Conservation (phyloP, 2,797 vertebrate genomes). For the Acipenser oxyrinchus region DNA sequence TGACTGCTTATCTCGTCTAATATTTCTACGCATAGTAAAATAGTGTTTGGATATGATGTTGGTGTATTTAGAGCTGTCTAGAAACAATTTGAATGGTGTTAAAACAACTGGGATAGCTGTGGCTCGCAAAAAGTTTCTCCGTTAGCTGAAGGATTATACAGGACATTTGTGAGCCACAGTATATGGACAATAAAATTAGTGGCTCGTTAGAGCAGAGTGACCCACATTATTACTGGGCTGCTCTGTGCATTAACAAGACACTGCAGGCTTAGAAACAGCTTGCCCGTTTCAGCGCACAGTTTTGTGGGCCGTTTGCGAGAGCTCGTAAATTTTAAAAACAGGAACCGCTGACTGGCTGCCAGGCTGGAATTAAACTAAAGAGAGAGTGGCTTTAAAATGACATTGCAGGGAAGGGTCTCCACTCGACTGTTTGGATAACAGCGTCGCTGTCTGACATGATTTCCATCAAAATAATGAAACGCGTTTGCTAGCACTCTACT, state of each 20-base stretch:
- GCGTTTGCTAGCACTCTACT: too few species aligned
- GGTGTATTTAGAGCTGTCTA: too few species aligned
- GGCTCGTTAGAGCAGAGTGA: conserved; percentile 3
- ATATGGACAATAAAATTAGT: conserved; percentile 10
- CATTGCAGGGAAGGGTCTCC: neutral
- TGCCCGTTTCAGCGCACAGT: neutral
- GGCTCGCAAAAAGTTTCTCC: too few species aligned
- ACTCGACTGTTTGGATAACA: neutral
- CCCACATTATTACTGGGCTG: neutral
- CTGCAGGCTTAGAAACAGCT: neutral
- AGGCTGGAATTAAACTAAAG: neutral
- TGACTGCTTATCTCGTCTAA: too few species aligned
- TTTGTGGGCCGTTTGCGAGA: neutral
- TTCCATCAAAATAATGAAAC: too few species aligned
- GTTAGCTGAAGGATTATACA: neutral
- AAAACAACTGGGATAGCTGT: too few species aligned
- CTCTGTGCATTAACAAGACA: conserved; percentile 3
- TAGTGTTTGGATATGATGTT: too few species aligned
- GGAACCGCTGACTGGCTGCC: neutral
- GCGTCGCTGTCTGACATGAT: neutral
- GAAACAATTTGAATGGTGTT: too few species aligned
- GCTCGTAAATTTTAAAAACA: neutral
- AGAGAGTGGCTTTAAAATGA: neutral
- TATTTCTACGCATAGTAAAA: too few species aligned
- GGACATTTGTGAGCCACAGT: neutral